Base-by-base conservation (phyloP, 2,888 invertebrate genomes). In the Drosophila pseudotakahashii region DNA sequence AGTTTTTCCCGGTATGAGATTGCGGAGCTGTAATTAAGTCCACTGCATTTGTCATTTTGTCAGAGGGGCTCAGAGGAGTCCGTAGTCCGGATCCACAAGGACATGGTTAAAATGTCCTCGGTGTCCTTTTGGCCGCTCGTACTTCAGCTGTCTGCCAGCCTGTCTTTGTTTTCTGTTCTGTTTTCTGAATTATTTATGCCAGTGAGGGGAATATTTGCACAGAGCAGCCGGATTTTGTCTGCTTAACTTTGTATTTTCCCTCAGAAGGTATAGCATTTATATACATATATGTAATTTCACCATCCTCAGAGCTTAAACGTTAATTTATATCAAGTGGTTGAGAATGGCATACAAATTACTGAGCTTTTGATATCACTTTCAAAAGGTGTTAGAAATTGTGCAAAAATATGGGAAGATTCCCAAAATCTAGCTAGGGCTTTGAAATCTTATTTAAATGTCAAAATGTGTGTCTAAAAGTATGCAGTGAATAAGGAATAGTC, bases 1-100 rank as follows among this genome's bases (percentile, higher is more conserved):
- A 11, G 36, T n/a, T 45, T 13, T 34, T 19, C 48, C 16, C 32
- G 16, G 48, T n/a, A 32, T 42, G 59, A 47, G 62, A 54, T 42
- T 64, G 64, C 66, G 54, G 26, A 41, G 37, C 47, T 30, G 66
- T 64, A 66, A 66, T 67, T 67, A 55, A 67, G 66, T 67, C 47
- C 55, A 66, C 55, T 66, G 66, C 64, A 64, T 64, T 64, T 64
- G 53, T 64, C 64, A 64, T 63, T 63, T 64, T 63, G 64, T 53
- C 64, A 45, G 53, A 23, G 58, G 53, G 54, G 39, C 39, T 39
- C 58, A 26, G 30, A 30, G 30, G 30, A 26, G 26, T 26, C 26
- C 26, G 26, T 26, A 26, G 26, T 34, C 32, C 32, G 32, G 34
- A 34, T 34, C 34, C 58, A 39, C 54, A 59, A 59, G 63, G 63